Conservation (phyloP, 1,140 invertebrate species). For the Oedothorax gibbosus region DNA sequence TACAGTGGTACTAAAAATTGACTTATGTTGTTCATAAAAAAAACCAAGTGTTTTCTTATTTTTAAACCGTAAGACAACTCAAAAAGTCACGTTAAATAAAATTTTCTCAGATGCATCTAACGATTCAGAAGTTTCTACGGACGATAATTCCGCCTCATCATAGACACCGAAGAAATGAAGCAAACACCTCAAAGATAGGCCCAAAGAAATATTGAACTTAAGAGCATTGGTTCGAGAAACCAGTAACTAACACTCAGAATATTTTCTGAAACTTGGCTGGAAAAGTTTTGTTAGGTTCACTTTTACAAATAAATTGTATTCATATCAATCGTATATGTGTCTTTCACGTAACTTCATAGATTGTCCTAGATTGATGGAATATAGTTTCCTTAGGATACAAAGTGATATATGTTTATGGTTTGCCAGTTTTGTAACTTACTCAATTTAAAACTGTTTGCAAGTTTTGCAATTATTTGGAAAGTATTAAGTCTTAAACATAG, state of each 20-base stretch:
- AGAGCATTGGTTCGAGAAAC: neutral
- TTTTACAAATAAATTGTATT: too few relatives aligned
- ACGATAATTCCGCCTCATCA: slow-evolving; percentile 20
- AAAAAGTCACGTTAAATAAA: neutral
- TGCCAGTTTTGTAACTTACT: too few relatives aligned
- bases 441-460: too few relatives aligned
- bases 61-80: neutral
- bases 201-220: slow-evolving; percentile 26
- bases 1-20: neutral
- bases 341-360: too few relatives aligned
- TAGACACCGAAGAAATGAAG: slow-evolving; percentile 18
- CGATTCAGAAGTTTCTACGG: slow-evolving; percentile 8
- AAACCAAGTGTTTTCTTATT: neutral
- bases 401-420: too few relatives aligned
- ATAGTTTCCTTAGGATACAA: too few relatives aligned
- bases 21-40: neutral
- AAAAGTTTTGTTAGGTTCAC: too few relatives aligned
- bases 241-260: neutral
- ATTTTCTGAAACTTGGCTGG: too few relatives aligned
- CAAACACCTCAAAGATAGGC: slow-evolving; percentile 11
- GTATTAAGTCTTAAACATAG: too few relatives aligned
- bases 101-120: neutral
- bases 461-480: too few relatives aligned
- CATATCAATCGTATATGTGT: too few relatives aligned
- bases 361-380: too few relatives aligned